Evolutionary conservation across 1,140 invertebrate genomes (phyloP), one percentile per base, ranked within the genome.

Genomic region (Magallana ariakensis): DNA sequence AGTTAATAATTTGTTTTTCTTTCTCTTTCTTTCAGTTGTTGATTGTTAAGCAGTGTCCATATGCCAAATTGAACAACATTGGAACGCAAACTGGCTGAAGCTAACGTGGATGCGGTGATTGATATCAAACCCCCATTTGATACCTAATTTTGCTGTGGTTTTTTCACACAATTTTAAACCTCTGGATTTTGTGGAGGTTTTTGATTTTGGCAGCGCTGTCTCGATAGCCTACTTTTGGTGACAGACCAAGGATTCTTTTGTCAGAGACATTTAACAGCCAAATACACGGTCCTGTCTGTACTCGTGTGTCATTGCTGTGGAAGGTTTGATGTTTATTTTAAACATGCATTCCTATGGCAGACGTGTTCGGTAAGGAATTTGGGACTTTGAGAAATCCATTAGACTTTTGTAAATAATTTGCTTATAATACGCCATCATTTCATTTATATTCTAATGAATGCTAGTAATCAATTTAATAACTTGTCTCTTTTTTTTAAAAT

Each of bases 111-210:
- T 8, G 2, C 9, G 4, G 22, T 10, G 66, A 75, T 26, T 26
- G 66, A 75, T 75, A 75, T 75, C 66, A 75, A 75, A 26, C 66
- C 22, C 66, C 66, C 66, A 75, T 75, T 75, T 75, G 66, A 75
- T 75, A 75, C 66, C 66, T 46, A 46, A 75, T 33, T 75, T 75
- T 75, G 66, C 66, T 75, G 66, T 75, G 66, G 22, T 75, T 75
- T 13, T 46, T 46, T 60, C 58, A 26, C 66, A 75, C 19, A 75
- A 22, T 26, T 46, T 75, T 11, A 33, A 26, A 75, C 66, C 66
- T 75, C 66, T 75, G 66, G 66, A 22, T 75, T 75, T 75, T 75
- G 33, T 26, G 8, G 66, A 75, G 66, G 66, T 75, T 75, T 75
- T 75, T 75, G 19, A 75, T 26, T 75, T 75, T 9, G 8, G 13